Evolutionary conservation across 2,797 vertebrate species (phyloP).

Genomic region (Sandelia bainsii): DNA sequence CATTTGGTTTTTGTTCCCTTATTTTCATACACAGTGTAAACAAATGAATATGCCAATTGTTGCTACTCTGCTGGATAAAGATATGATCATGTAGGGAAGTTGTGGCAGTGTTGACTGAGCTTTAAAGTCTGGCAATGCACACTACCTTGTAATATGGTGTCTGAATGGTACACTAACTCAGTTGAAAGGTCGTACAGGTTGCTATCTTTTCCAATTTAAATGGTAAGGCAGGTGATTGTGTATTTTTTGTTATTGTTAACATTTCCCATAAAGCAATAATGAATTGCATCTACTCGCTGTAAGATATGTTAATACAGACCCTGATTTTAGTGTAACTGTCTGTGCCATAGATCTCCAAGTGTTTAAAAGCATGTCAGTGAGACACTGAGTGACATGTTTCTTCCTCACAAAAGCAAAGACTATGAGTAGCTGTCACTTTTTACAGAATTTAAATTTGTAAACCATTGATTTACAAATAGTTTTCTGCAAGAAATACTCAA

Average conservation of each 20-base stretch:
- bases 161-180: not conserved
- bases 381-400: too few species aligned
- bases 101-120: constrained; percentile 14
- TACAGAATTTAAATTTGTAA: too few species aligned
- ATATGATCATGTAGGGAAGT: constrained; percentile 24
- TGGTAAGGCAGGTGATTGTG: not conserved
- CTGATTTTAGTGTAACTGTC: too few species aligned
- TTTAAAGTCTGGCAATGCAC: constrained; percentile 13
- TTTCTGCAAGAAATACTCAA: too few species aligned
- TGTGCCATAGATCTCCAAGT: too few species aligned
- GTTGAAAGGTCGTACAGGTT: not conserved
- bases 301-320: too few species aligned
- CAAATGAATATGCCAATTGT: constrained; percentile 45
- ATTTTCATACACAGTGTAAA: constrained; percentile 38
- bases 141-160: not conserved
- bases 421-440: too few species aligned
- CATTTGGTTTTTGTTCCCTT: constrained; percentile 38
- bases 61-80: constrained; percentile 36
- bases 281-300: too few species aligned
- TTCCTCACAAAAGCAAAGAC: not conserved
- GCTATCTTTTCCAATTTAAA: not conserved
- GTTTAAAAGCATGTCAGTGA: too few species aligned
- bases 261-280: too few species aligned
- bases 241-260: too few species aligned
- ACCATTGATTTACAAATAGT: too few species aligned